Percentiles rank a stretch among this genome's conserved stretches.
These are phyloP conservation scores for Tipula helvola DNA, from an alignment of 2,888 invertebrate genomes.

Conservation along the genomic window DNA sequence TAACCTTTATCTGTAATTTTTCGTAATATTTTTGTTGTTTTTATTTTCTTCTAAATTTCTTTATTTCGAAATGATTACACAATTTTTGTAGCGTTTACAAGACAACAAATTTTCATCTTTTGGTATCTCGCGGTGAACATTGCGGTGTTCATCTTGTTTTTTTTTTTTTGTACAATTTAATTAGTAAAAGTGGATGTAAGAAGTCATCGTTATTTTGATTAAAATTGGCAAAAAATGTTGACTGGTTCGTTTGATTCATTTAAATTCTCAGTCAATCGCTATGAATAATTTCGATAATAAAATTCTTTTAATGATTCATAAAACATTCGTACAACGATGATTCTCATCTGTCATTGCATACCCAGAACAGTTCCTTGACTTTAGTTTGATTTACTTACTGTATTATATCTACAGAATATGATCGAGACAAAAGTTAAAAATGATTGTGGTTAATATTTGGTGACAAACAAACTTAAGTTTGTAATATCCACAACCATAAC, in stretches of 20 bases:
- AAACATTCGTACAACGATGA: background rate
- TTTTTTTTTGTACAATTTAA: background rate
- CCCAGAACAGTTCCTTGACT: background rate
- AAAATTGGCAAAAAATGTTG: background rate
- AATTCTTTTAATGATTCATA: background rate
- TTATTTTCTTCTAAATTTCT: background rate
- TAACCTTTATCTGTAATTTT: conserved; percentile 6
- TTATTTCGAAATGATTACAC: background rate
- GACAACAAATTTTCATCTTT: background rate
- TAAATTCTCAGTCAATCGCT: background rate
- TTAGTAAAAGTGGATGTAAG: background rate
- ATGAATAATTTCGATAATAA: background rate
- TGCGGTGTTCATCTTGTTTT: background rate
- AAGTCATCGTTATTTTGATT: background rate
- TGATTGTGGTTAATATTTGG: too few relatives aligned
- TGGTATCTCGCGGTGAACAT: background rate
- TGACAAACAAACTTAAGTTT: too few relatives aligned
- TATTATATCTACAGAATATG: background rate
- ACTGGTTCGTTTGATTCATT: background rate
- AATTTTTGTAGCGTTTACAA: background rate
- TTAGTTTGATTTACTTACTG: background rate
- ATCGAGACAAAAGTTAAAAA: background rate
- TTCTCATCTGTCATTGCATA: background rate
- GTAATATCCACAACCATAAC: too few relatives aligned
- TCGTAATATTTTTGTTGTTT: background rate